These are phyloP conservation scores for Luffia ferchaultella DNA, from an alignment of 2,888 invertebrate genomes.

Conservation along the genomic window DNA sequence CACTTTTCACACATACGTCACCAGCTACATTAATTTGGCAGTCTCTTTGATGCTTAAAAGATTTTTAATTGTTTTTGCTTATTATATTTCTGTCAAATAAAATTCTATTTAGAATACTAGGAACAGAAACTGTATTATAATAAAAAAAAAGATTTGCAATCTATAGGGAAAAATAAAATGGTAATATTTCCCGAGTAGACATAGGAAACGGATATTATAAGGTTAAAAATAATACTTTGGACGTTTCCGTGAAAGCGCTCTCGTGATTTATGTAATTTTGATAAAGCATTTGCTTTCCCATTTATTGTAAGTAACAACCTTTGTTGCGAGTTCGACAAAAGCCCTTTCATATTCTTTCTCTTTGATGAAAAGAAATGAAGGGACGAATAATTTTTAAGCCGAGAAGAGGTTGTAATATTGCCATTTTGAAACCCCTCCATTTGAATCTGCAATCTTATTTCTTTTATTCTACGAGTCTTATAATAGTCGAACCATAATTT, in stretches of 20 bases:
- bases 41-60: neutral
- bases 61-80: neutral
- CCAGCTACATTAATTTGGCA: neutral
- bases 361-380: constrained; percentile 30
- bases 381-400: neutral
- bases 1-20: too few relatives aligned
- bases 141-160: neutral
- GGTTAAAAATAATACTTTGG: constrained; percentile 4
- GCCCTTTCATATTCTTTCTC: constrained; percentile 25
- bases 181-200: neutral
- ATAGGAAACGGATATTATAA: neutral
- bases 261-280: constrained; percentile 10
- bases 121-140: neutral
- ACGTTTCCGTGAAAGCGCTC: constrained; percentile 4
- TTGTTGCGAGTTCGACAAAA: constrained; percentile 23
- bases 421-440: too few relatives aligned
- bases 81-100: neutral
- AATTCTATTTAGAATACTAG: neutral
- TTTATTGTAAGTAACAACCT: neutral
- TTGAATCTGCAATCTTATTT: too few relatives aligned
- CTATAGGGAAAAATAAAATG: too few relatives aligned
- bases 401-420: neutral
- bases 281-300: neutral
- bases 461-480: too few relatives aligned
- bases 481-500: too few relatives aligned